A percentile compares a stretch with the other conserved stretches of the same genome.
Evolutionary conservation across 2,888 invertebrate genomes (phyloP).

Genomic region (Entomobrya multifasciata): DNA sequence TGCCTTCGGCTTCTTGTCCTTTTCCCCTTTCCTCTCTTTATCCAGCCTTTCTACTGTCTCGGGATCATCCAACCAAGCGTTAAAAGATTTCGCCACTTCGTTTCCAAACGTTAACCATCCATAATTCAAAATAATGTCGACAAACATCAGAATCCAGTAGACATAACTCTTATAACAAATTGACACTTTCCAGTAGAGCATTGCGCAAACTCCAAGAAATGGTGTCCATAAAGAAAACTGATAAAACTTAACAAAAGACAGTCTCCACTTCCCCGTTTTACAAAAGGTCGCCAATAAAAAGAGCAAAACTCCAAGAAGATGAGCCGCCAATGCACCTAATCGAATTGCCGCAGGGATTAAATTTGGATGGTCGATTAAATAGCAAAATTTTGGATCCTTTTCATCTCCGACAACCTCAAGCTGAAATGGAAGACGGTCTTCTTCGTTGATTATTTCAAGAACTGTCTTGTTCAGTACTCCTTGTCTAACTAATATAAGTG

Average conservation of each 20-base stretch:
- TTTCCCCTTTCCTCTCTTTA: neutral
- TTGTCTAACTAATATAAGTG: neutral
- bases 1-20: too few species aligned
- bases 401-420: neutral
- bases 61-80: slow-evolving; percentile 8
- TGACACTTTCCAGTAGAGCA: neutral
- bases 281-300: neutral
- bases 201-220: neutral
- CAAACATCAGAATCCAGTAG: slow-evolving; percentile 4
- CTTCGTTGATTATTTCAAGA: neutral
- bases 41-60: neutral
- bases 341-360: neutral
- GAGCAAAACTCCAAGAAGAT: neutral
- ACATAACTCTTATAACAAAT: neutral
- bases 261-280: neutral
- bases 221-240: neutral
- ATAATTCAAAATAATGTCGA: neutral
- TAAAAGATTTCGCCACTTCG: neutral
- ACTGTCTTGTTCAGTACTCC: neutral
- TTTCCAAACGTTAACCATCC: neutral
- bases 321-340: neutral
- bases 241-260: neutral
- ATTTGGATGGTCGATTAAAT: neutral
- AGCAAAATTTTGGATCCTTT: neutral
- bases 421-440: neutral